A percentile compares a stretch with the other conserved stretches of the same genome.
phyloP scores from a whole-genome alignment of 2,113 vertebrate genomes.

The Silurus asotus region DNA sequence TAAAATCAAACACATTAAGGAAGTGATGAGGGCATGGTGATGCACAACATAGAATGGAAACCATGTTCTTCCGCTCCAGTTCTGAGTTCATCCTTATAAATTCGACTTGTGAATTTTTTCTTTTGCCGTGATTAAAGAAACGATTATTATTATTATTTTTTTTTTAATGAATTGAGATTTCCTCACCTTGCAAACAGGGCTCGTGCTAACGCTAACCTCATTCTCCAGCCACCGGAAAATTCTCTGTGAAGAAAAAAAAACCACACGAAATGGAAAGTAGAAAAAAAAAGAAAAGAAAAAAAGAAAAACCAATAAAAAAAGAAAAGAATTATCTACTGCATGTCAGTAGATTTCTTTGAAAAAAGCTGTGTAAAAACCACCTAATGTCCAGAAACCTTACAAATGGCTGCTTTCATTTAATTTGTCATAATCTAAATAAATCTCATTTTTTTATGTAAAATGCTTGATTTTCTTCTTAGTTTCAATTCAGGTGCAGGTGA shows the following conservation, averaged over 20 bases:
- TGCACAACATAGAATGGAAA: not conserved
- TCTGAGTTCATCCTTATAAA: not conserved
- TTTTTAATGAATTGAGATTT: not conserved
- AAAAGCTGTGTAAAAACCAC: too few species aligned
- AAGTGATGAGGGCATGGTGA: not conserved
- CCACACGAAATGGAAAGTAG: too few species aligned
- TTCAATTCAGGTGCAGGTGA: too few species aligned
- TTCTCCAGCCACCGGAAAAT: conserved; percentile 98
- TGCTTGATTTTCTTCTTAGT: too few species aligned
- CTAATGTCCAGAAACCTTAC: too few species aligned
- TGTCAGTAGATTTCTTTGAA: too few species aligned
- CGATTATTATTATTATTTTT: not conserved
- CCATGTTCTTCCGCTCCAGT: not conserved
- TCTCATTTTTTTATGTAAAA: too few species aligned
- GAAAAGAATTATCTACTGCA: too few species aligned
- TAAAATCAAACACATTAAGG: not conserved
- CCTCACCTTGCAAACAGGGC: conserved; percentile 92
- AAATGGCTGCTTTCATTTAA: too few species aligned
- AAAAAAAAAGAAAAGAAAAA: too few species aligned
- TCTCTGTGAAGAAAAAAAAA: conserved; percentile 81
- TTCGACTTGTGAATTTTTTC: not conserved
- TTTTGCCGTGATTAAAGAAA: not conserved
- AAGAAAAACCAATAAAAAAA: too few species aligned
- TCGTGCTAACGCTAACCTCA: conserved; percentile 93
- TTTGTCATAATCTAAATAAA: too few species aligned